These are phyloP conservation scores for Rhaphigaster nebulosa DNA, from an alignment of 2,888 invertebrate species.

Conservation along the genomic window DNA sequence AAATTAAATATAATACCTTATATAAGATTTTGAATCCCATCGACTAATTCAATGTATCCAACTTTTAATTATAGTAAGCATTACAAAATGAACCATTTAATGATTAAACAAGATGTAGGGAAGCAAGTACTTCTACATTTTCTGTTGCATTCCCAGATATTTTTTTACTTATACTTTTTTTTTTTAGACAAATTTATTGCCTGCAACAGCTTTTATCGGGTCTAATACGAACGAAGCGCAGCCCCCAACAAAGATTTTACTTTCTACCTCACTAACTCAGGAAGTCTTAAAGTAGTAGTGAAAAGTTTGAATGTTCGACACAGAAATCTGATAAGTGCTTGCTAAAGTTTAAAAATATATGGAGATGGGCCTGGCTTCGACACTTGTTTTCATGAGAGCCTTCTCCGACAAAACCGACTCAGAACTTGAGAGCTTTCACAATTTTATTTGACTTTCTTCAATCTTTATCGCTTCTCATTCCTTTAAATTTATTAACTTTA, in stretches of 20 bases:
- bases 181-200: too few species aligned
- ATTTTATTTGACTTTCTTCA: neutral
- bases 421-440: neutral
- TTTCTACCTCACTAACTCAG: neutral
- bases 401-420: neutral
- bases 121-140: too few species aligned
- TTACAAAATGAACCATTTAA: too few species aligned
- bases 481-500: neutral
- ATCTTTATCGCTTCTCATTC: neutral
- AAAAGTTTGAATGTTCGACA: neutral
- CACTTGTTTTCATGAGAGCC: neutral
- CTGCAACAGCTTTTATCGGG: too few species aligned
- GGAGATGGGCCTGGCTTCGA: neutral
- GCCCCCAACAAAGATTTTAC: neutral
- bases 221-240: neutral
- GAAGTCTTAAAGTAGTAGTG: neutral
- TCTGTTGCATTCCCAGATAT: too few species aligned
- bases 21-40: too few species aligned
- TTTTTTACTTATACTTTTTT: too few species aligned
- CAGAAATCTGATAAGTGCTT: neutral
- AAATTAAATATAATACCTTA: too few species aligned
- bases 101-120: too few species aligned
- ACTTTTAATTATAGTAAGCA: too few species aligned
- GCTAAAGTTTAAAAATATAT: slow-evolving; percentile 5
- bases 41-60: too few species aligned